Conservation (phyloP, 2,888 invertebrate species). For the Onthophagus sagittarius region DNA sequence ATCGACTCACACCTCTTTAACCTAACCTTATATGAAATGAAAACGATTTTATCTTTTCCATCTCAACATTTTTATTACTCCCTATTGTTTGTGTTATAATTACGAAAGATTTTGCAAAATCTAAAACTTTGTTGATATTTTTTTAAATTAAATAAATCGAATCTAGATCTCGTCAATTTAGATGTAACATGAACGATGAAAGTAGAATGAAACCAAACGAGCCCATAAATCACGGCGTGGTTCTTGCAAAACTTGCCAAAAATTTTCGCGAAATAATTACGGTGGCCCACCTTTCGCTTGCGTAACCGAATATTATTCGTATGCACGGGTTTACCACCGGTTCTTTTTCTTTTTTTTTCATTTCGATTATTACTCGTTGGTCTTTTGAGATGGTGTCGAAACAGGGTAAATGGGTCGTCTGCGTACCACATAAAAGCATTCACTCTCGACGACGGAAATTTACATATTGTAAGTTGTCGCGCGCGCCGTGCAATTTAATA, state of each 20-base stretch:
- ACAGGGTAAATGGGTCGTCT: background rate
- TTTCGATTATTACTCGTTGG: background rate
- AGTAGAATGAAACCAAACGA: background rate
- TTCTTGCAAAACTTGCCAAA: background rate
- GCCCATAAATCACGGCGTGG: background rate
- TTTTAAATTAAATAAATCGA: background rate
- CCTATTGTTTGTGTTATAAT: background rate
- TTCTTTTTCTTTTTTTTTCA: background rate
- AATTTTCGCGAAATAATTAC: background rate
- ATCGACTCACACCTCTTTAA: constrained; percentile 2
- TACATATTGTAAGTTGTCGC: background rate
- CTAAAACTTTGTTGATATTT: no score
- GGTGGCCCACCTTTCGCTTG: background rate
- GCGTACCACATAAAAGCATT: background rate
- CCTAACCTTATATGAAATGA: background rate
- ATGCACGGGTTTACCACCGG: background rate
- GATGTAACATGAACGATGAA: background rate
- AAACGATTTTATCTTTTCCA: background rate
- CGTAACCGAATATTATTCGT: background rate
- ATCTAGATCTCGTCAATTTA: background rate
- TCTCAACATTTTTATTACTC: background rate
- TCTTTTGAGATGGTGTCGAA: background rate
- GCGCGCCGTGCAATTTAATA: background rate
- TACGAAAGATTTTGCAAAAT: background rate
- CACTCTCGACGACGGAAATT: background rate